Conservation (phyloP, 2,113 vertebrate genomes). For the Scophthalmus maximus region DNA sequence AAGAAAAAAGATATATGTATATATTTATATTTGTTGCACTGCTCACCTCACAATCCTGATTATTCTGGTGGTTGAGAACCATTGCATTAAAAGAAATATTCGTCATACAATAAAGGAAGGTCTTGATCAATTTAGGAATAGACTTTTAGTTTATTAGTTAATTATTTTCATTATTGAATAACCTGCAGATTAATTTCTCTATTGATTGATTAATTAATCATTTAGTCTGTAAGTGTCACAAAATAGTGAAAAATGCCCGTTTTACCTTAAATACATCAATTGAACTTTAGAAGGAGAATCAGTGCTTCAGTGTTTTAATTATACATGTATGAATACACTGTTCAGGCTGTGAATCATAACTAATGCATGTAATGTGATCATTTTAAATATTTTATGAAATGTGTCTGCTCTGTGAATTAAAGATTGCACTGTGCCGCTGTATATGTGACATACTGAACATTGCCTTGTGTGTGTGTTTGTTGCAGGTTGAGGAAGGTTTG, state of each 20-base stretch:
- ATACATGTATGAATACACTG: neutral
- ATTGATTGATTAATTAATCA: no score
- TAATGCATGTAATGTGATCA: conserved; percentile 29
- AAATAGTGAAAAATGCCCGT: neutral
- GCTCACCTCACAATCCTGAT: no score
- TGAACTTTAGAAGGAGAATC: no score
- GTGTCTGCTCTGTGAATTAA: neutral
- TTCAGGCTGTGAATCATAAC: conserved; percentile 11
- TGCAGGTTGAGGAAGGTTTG: conserved; percentile 84
- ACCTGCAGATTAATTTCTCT: no score
- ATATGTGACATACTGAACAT: neutral
- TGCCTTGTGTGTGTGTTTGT: conserved; percentile 27
- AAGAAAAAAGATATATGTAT: no score
- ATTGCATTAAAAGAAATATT: neutral
- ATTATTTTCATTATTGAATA: neutral
- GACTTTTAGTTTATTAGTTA: no score
- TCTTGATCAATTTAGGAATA: neutral
- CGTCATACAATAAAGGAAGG: no score
- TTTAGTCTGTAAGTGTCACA: neutral
- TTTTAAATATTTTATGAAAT: conserved; percentile 5
- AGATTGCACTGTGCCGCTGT: neutral
- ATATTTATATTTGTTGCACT: no score
- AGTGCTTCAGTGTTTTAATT: neutral
- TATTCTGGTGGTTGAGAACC: no score
- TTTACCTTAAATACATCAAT: neutral